phyloP scores from a whole-genome alignment of 2,888 invertebrate genomes.

The Agriotes lineatus region DNA sequence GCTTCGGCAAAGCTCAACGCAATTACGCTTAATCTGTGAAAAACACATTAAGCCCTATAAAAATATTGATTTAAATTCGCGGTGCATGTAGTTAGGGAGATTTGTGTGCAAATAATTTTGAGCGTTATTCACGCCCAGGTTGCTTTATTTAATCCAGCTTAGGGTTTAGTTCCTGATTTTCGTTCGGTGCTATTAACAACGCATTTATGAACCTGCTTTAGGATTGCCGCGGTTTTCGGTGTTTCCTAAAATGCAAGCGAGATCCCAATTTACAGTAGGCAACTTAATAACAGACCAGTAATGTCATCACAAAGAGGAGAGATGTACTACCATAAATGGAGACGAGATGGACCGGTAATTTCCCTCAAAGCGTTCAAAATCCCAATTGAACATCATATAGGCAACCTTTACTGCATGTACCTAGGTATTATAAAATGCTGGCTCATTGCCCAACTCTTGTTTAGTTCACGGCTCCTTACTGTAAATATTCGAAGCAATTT shows the following conservation, averaged over 20 bases:
- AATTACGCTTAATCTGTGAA: constrained; percentile 57
- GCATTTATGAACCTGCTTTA: background rate
- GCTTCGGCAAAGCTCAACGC: constrained; percentile 54
- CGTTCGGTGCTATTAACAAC: background rate
- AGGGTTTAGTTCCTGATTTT: constrained; percentile 13
- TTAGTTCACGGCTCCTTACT: too few relatives aligned
- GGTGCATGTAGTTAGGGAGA: constrained; percentile 17
- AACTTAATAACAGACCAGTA: too few relatives aligned
- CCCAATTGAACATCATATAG: too few relatives aligned
- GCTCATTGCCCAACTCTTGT: too few relatives aligned
- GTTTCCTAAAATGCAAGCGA: background rate
- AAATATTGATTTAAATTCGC: constrained; percentile 50
- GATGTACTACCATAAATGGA: too few relatives aligned
- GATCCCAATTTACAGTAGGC: background rate
- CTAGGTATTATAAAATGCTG: too few relatives aligned
- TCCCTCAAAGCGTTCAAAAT: too few relatives aligned
- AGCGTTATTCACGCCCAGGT: constrained; percentile 24
- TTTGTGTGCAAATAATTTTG: constrained; percentile 27
- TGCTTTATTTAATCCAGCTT: constrained; percentile 29
- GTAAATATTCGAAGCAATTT: too few relatives aligned
- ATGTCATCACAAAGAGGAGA: too few relatives aligned
- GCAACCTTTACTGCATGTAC: too few relatives aligned
- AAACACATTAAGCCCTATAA: constrained; percentile 55
- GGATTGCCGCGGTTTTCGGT: too few relatives aligned
- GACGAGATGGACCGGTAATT: too few relatives aligned